These are phyloP conservation scores for Phylloscopus trochiloides DNA, from an alignment of 2,113 vertebrate genomes.

Conservation along the genomic window DNA sequence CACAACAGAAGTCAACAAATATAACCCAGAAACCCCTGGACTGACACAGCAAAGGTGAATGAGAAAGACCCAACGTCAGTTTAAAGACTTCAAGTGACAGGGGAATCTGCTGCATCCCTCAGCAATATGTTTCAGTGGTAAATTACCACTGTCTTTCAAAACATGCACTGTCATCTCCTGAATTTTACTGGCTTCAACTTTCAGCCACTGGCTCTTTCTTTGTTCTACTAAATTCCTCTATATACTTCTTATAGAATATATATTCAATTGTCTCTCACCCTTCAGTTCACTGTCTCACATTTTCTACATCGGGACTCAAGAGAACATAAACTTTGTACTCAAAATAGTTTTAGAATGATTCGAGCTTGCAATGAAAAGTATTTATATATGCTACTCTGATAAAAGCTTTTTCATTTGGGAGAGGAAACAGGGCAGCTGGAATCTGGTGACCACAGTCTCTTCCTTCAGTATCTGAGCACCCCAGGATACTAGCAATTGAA, in stretches of 20 bases:
- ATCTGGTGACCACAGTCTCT: neutral
- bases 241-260: neutral
- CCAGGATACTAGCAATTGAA: neutral
- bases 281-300: neutral
- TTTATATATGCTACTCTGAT: neutral
- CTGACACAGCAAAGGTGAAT: neutral
- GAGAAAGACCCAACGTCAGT: neutral
- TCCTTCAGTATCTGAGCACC: neutral
- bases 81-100: neutral
- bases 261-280: neutral
- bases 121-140: neutral
- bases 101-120: neutral
- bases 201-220: neutral
- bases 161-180: neutral
- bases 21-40: neutral
- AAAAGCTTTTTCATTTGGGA: slow-evolving; percentile 11
- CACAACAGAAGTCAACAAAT: neutral
- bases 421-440: slow-evolving; percentile 2
- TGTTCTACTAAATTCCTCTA: neutral
- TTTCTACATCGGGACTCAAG: neutral
- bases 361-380: neutral
- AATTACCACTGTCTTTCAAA: neutral
- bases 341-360: neutral
- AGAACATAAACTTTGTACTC: neutral
- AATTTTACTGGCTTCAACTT: neutral